Percentiles rank a stretch among this genome's conserved stretches.
These are phyloP conservation scores for Oriolus oriolus DNA, from an alignment of 2,113 vertebrate species.

Conservation along the genomic window DNA sequence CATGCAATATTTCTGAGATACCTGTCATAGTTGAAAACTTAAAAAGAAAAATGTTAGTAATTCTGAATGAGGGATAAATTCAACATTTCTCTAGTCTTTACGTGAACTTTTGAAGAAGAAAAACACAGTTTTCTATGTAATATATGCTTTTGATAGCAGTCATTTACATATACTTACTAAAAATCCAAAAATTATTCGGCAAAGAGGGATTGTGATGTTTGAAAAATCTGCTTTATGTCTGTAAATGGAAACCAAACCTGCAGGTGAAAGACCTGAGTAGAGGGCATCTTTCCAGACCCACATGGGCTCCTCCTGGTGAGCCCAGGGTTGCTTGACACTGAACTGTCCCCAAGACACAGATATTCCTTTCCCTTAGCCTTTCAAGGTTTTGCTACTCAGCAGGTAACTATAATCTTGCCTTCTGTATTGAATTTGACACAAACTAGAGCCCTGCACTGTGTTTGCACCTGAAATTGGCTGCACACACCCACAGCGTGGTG, in stretches of 20 bases:
- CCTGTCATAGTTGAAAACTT: background rate
- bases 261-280: background rate
- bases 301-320: background rate
- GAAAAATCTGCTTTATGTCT: background rate
- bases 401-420: background rate
- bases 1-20: background rate
- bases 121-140: background rate
- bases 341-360: background rate
- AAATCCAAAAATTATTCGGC: background rate
- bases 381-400: background rate
- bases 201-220: background rate
- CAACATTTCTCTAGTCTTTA: background rate
- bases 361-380: background rate
- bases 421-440: background rate
- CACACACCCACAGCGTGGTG: background rate
- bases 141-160: background rate
- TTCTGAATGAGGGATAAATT: background rate
- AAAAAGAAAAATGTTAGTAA: background rate
- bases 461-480: conserved; percentile 13
- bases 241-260: background rate
- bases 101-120: background rate
- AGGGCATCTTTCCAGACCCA: background rate
- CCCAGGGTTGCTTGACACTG: background rate
- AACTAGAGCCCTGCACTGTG: background rate
- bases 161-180: background rate